Evolutionary conservation across 2,888 invertebrate genomes (phyloP), one percentile per base, ranked within the genome.

Genomic region (Xestia ashworthii): DNA sequence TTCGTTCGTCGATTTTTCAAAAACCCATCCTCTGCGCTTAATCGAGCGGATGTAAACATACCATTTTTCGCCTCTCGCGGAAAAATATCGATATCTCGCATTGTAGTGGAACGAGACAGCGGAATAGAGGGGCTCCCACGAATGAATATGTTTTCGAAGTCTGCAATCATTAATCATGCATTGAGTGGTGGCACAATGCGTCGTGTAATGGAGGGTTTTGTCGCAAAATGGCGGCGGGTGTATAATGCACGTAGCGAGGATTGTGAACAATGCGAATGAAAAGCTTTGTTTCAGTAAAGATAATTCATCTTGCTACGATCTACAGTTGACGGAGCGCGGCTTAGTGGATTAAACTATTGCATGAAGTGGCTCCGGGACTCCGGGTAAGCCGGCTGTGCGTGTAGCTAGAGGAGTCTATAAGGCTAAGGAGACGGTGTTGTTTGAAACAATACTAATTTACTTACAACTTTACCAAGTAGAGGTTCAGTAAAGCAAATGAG

Each of bases 11-110:
- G 93, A 95, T 95, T 94, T 94, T 95, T 95, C 94, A 94, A 92
- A 92, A 94, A 89, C 92, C 92, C 93, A 95, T 95, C 93, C 92
- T 92, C 91, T 85, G 92, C 89, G 95, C 90, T 93, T 96, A 96
- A 96, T 96, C 96, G 96, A 95, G 95, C 95, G 95, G 90, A 92
- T 92, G 95, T 96, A 96, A 96, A 96, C 95, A 96, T 92, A 89
- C 93, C 93, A 95, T 95, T 96, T 96, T 95, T 95, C 95, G 94
- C 93, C 86, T 92, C 90, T 91, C 93, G 93, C 92, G 93, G 92
- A 93, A 95, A 82, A 94, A 94, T 94, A 94, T 95, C 93, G 94
- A 94, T 93, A 91, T 89, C 89, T 88, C 89, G 89, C 89, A 94
- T 94, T 95, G 94, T 95, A 91, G 89, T 89, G 87, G 87, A 90